Percentiles rank a stretch among this genome's conserved stretches.
Conservation (phyloP, 2,113 vertebrate genomes). For the Anser brachyrhynchus region DNA sequence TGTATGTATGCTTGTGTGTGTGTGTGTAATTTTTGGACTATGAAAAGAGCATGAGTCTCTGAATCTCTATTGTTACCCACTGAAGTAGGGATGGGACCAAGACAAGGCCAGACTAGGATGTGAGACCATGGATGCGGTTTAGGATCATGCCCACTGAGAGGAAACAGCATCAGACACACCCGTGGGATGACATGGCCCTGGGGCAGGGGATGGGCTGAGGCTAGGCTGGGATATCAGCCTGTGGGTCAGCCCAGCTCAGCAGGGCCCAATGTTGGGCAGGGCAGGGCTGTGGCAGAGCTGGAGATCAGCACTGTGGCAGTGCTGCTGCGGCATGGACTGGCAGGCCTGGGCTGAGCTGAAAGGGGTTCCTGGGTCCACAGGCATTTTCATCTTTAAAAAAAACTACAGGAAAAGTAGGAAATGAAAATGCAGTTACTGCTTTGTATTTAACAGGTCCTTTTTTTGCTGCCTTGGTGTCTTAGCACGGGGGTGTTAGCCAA, state of each 20-base stretch:
- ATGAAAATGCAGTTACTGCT: constrained; percentile 7
- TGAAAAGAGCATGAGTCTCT: background rate
- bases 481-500: background rate
- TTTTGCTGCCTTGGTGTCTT: background rate
- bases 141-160: background rate
- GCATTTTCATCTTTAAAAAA: background rate
- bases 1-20: too few relatives aligned
- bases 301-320: background rate
- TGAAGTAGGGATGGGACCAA: background rate
- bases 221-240: accelerated
- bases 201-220: too few relatives aligned
- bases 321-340: background rate
- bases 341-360: background rate
- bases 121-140: background rate
- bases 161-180: background rate
- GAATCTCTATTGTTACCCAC: background rate
- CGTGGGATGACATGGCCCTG: accelerated
- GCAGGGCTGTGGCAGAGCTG: background rate
- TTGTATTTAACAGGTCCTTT: background rate
- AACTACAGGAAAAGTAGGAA: background rate
- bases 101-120: background rate
- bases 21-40: background rate
- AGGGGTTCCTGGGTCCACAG: background rate
- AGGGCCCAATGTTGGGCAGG: accelerated
- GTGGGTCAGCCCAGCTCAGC: background rate